Evolutionary conservation across 2,888 invertebrate genomes (phyloP).

Genomic region (Actias luna): DNA sequence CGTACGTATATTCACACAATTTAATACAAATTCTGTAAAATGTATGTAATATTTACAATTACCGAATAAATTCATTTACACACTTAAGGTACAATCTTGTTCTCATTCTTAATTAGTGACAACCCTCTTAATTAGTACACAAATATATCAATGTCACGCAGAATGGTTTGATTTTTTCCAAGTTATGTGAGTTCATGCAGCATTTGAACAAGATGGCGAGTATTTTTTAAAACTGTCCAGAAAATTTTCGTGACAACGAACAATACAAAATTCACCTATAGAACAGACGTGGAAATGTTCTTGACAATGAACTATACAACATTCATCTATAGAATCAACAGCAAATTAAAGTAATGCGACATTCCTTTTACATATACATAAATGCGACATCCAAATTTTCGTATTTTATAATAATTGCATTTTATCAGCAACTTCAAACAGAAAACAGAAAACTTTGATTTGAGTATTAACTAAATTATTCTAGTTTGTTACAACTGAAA

Average conservation of each 20-base stretch:
- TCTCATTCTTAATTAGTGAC: background rate
- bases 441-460: background rate
- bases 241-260: too few species aligned
- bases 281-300: too few species aligned
- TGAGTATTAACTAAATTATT: background rate
- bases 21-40: background rate
- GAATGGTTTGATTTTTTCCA: too few species aligned
- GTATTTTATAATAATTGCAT: background rate
- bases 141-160: too few species aligned
- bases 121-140: background rate
- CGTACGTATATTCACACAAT: background rate
- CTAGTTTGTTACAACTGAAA: background rate
- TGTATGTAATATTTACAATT: background rate
- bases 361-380: background rate
- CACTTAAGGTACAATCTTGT: background rate
- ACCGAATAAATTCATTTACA: background rate
- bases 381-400: background rate
- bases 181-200: too few species aligned
- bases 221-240: too few species aligned
- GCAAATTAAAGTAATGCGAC: background rate
- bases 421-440: background rate
- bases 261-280: too few species aligned
- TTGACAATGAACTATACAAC: too few species aligned
- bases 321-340: too few species aligned
- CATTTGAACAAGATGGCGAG: too few species aligned